Percentiles rank a stretch among this genome's conserved stretches.
phyloP scores from a whole-genome alignment of 2,113 vertebrate species.

The Phycodurus eques region DNA sequence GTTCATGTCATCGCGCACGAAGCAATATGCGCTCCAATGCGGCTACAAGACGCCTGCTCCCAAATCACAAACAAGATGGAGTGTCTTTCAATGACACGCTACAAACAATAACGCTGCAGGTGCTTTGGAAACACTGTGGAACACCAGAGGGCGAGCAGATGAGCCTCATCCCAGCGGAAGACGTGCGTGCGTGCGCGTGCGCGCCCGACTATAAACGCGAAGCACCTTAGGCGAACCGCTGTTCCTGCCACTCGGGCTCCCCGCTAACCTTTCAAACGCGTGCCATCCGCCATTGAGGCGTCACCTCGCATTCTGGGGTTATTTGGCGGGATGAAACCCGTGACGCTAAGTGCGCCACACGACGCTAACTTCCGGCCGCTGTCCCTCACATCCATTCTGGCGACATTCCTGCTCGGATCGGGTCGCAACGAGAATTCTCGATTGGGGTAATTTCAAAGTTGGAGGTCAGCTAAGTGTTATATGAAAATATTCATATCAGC shows the following conservation, averaged over 20 bases:
- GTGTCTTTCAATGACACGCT: slow-evolving; percentile 47
- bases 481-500: too few species aligned
- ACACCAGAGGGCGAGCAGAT: slow-evolving; percentile 75
- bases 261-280: slow-evolving; percentile 64
- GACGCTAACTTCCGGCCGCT: background rate
- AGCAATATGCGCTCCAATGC: background rate
- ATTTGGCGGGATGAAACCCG: slow-evolving; percentile 40
- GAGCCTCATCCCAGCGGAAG: slow-evolving; percentile 62
- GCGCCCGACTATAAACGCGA: slow-evolving; percentile 67
- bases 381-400: background rate
- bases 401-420: background rate
- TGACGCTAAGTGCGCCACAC: slow-evolving; percentile 4
- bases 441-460: background rate
- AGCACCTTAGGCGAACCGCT: slow-evolving; percentile 77
- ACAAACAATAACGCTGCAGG: slow-evolving; percentile 69
- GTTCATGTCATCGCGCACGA: too few species aligned
- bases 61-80: slow-evolving; percentile 51
- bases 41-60: slow-evolving; percentile 22
- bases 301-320: slow-evolving; percentile 62
- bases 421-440: background rate
- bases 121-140: slow-evolving; percentile 67
- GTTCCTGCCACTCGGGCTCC: slow-evolving; percentile 74
- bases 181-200: slow-evolving; percentile 35
- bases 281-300: slow-evolving; percentile 54
- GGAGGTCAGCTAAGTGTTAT: background rate